Evolutionary conservation across 2,888 invertebrate species (phyloP).

Genomic region (Thelaira solivaga): DNA sequence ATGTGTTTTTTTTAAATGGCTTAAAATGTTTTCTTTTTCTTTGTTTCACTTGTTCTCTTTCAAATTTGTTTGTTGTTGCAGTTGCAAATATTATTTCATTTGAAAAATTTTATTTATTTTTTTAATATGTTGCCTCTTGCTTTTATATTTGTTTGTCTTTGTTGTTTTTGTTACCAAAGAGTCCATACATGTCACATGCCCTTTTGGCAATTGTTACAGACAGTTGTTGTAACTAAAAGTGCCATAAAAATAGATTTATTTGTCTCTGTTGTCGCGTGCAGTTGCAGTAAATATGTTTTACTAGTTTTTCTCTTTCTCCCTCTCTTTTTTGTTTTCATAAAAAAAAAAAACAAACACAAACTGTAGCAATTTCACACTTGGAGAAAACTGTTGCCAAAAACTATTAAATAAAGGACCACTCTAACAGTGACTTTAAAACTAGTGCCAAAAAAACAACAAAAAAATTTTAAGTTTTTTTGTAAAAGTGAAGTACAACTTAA

Average conservation of each 20-base stretch:
- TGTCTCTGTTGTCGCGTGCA: conserved; percentile 60
- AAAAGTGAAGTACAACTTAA: background rate
- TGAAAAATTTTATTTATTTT: background rate
- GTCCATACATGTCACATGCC: conserved; percentile 42
- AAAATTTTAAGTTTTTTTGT: too few species aligned
- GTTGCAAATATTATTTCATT: conserved; percentile 22
- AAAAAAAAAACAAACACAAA: conserved; percentile 30
- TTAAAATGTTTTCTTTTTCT: background rate
- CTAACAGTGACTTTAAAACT: too few species aligned
- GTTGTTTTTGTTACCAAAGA: conserved; percentile 2
- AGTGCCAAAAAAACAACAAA: background rate
- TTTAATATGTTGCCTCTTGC: background rate
- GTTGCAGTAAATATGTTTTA: conserved; percentile 50
- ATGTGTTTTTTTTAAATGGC: conserved; percentile 8
- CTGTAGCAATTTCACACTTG: background rate
- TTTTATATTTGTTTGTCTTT: conserved; percentile 7
- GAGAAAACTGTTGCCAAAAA: background rate
- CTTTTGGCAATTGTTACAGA: conserved; percentile 60
- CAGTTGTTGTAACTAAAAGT: conserved; percentile 62
- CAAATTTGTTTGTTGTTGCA: conserved; percentile 23
- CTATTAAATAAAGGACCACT: background rate
- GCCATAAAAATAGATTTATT: conserved; percentile 61
- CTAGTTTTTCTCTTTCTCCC: background rate
- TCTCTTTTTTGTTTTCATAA: background rate
- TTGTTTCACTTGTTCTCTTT: background rate